phyloP scores from a whole-genome alignment of 2,113 vertebrate genomes.

The Rhinoderma darwinii region DNA sequence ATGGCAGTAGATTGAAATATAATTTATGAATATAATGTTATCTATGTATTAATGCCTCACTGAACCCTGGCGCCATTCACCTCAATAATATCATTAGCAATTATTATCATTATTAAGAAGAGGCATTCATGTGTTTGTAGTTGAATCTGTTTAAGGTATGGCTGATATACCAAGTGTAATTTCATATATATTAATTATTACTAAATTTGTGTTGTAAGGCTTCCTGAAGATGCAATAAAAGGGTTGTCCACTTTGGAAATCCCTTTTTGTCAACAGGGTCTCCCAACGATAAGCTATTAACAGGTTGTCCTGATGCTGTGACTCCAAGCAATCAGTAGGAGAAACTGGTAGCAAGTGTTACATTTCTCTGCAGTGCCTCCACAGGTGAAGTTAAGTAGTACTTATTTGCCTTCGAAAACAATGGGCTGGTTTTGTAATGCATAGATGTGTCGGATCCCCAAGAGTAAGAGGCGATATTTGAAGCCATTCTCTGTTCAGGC shows the following conservation, averaged over 20 bases:
- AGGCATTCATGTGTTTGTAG: not conserved
- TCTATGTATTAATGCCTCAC: slow-evolving; percentile 18
- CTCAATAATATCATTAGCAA: slow-evolving; percentile 29
- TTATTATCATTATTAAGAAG: slow-evolving; percentile 18
- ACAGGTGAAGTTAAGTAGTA: no score
- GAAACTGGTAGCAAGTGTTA: not conserved
- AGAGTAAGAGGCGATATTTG: no score
- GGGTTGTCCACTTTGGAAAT: not conserved
- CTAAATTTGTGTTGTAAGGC: not conserved
- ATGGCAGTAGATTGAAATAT: slow-evolving; percentile 11
- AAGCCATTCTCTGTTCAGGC: no score
- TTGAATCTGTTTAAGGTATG: not conserved
- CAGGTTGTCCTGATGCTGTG: not conserved
- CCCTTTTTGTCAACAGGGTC: not conserved
- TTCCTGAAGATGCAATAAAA: not conserved
- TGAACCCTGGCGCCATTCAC: not conserved
- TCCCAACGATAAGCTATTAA: not conserved
- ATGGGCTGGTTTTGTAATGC: not conserved
- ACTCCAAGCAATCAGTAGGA: not conserved
- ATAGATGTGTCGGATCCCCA: no score
- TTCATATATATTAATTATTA: not conserved
- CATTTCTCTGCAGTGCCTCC: not conserved
- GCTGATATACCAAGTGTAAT: not conserved
- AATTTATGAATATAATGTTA: slow-evolving; percentile 29
- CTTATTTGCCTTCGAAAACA: not conserved